Base-by-base conservation (phyloP, 1,140 invertebrate species). In the Drosophila seguyi region DNA sequence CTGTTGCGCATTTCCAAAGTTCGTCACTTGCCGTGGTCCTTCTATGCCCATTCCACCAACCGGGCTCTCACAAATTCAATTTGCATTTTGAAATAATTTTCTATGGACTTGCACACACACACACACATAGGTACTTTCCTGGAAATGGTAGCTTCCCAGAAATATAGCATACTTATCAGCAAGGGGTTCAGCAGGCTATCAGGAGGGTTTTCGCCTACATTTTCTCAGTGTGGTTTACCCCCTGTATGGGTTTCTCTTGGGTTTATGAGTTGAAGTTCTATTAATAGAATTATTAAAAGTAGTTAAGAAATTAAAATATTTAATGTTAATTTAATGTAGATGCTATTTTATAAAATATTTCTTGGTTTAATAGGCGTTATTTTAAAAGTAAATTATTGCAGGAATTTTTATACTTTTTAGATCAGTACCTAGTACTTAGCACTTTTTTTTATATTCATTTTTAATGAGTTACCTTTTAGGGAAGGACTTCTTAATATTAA, bases 1-100 rank as follows among this genome's bases (percentile, higher is more conserved):
- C 81, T 88, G 85, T 90, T 88, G 85, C 85, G 85, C 85, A 90
- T 90, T 90, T 88, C 39, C 63, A 63, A 82, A 76, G 72, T 87
- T 78, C 84, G 84, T 88, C 79, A 88, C 87, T 66, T 63, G 22
- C 18, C 22, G 11, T 1, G 48, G 11, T 0, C 13, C 42, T 10
- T 8, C 16, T 47, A 1, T n/a, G 1, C 47, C 13, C 42, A 10
- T 22, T 25, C 60, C 18, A 47, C 38, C 38, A 22, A 2, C 11
- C 42, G 27, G 22, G 50, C 36, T 57, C 58, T 45, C 45, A 48
- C 61, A 88, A 84, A 90, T 90, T 88, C 74, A 81, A 75, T 87
- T 87, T 88, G 68, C 73, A 87, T 88, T 87, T 62, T 58, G 58
- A 80, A 88, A 67, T 60, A 34, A 63, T 77, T 63, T 59, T 58